Base-by-base conservation (phyloP, 2,797 vertebrate species). In the Nyctalus aviator region DNA sequence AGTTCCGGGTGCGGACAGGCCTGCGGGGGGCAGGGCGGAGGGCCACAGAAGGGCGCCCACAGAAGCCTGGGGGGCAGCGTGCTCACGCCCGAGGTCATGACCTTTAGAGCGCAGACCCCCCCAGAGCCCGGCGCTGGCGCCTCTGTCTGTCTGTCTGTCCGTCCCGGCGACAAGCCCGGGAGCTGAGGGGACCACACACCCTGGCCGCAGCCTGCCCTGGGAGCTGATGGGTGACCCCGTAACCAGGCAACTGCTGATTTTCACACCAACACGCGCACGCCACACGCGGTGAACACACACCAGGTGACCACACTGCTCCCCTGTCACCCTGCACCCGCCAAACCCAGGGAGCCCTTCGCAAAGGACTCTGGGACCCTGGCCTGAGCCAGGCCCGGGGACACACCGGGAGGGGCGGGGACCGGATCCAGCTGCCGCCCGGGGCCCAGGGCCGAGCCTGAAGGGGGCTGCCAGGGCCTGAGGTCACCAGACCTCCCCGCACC, bases 161-260 rank as follows among this genome's bases (percentile, higher is more conserved):
- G 35, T 37, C 35, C 35, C 3, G 35, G 1, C 0, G 0, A 15
- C 5, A 12, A 68, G 41, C 37, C 48, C 13, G 20, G 25, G 12
- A 14, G 48, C 48, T 0, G 3, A 6, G 9, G 68, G 8, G 2
- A 12, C 69, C 0, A 3, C 17, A 12, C 0, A 2, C 14, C 15
- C 30, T 0, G 4, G 68, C 32, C 6, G 3, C 0, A 4, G 32
- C 46, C 30, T 18, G 18, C 64, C 37, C 37, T 37, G 37, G 27
- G 25, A 90, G 27, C 84, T n/a, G 75, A 90, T 55, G 84, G 91
- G 66, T 69, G 30, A 48, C 53, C 78, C 50, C 6, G 96, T 97
- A 88, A 87, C 97, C 44, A 96, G 92, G 96, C 94, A 97, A 96
- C 96, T 0, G 2, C 90, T 88, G 95, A 90, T 90, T 92, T 85